Evolutionary conservation across 2,797 vertebrate genomes (phyloP), one percentile per base, ranked within the genome.

Genomic region (Spinibarbus caldwelli): DNA sequence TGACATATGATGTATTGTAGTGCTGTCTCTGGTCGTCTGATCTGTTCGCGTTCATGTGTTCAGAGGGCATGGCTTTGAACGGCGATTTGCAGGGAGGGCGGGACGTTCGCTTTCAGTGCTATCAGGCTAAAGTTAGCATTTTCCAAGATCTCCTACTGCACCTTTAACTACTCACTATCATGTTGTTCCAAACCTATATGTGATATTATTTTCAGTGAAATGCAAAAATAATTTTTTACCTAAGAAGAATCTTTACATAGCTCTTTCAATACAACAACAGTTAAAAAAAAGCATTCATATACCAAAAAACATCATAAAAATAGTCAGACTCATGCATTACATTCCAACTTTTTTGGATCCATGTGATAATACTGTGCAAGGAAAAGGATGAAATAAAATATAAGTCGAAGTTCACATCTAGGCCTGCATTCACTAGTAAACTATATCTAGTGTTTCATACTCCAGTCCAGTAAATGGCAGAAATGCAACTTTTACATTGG

Each of bases 121-220:
- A 38, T 38, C 36, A 38, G 36, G 36, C 7, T 38, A 38, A 38
- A 38, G 36, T 7, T 38, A 38, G 36, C 36, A 38, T 8, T 38
- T 38, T 38, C 36, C 36, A 38, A 38, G 36, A 38, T 7, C 36
- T 38, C 36, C 36, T 38, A 38, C 36, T 38, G 36, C 36, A 38
- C 36, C 47, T 6, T 17, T 49, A 5, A 49, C 17, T 49, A 49
- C 17, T 49, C 6, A 49, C 6, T 64, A 10, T 38, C 34, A 68
- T 38, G 66, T 41, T 38, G 36, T 41, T 68, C 66, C 66, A 68
- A 41, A 41, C 66, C 21, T 23, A 38, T 68, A 38, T 11, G 9
- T 23, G 17, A 21, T 88, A 82, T 92, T 91, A 91, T 91, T 78
- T 86, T 90, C 41, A 36, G 11, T 91, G 90, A 87, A 90, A 77